Evolutionary conservation across 2,797 vertebrate species (phyloP).

Genomic region (Arrhamphus sclerolepis): DNA sequence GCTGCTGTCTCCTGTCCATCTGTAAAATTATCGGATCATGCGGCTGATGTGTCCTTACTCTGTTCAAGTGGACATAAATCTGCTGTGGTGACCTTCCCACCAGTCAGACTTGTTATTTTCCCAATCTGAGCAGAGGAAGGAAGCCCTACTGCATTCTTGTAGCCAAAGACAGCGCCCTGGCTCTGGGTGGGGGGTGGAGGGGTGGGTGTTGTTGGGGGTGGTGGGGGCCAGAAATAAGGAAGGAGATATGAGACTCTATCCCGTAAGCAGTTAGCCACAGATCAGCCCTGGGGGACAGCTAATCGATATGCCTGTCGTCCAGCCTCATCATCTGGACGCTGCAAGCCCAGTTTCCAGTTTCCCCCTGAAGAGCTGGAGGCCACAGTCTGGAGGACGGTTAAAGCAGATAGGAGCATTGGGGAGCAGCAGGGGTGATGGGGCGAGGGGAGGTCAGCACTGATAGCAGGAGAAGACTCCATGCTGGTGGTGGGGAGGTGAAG

Average conservation of each 20-base stretch:
- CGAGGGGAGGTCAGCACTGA: slow-evolving; percentile 62
- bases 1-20: too few species aligned
- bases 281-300: slow-evolving; percentile 82
- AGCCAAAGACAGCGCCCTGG: slow-evolving; percentile 16
- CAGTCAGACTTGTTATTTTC: slow-evolving; percentile 54
- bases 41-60: slow-evolving; percentile 56
- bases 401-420: slow-evolving; percentile 37
- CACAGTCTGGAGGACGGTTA: slow-evolving; percentile 53
- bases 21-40: slow-evolving; percentile 14
- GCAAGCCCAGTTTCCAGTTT: slow-evolving; percentile 72
- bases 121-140: slow-evolving; percentile 25
- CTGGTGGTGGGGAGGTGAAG: slow-evolving; percentile 23
- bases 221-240: slow-evolving; percentile 39
- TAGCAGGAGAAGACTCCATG: slow-evolving; percentile 33
- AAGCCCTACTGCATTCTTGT: slow-evolving; percentile 3
- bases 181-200: slow-evolving; percentile 28
- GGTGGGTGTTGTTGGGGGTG: neutral
- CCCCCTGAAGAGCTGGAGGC: slow-evolving; percentile 75
- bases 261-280: slow-evolving; percentile 77
- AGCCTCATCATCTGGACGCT: slow-evolving; percentile 76
- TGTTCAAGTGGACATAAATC: slow-evolving; percentile 63
- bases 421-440: slow-evolving; percentile 55
- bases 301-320: slow-evolving; percentile 83
- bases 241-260: slow-evolving; percentile 69
- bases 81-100: slow-evolving; percentile 44